Evolutionary conservation across 1,140 invertebrate species (phyloP), one percentile per base, ranked within the genome.

Genomic region (Phthorimaea operculella): DNA sequence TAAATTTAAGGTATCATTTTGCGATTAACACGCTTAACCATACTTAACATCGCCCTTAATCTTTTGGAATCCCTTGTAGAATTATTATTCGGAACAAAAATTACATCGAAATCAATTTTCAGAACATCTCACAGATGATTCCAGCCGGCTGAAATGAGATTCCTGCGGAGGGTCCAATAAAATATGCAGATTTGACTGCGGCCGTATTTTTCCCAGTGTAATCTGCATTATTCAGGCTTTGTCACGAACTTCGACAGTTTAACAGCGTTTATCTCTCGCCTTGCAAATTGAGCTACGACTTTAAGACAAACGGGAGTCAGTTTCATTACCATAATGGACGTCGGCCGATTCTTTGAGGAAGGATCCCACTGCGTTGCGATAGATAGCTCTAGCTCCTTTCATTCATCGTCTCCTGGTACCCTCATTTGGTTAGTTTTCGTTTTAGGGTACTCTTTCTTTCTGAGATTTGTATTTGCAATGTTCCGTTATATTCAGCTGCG

Each of bases 201-300:
- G 74, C 68, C 76, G 81, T 84, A 83, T 84, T 84, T 84, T 83
- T 84, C 79, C 81, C 74, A 59, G 74, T 84, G 81, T 84, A 83
- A 84, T 84, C 81, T 84, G 76, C 79, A 84, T 84, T 84, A 84
- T 84, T 84, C 81, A 84, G 79, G 74, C 81, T 81, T 79, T 81
- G 79, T 81, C 79, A 81, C 79, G 78, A 83, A 81, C 79, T 84
- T 84, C 81, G 81, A 84, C 81, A 83, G 81, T 84, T 84, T 85
- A 85, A 83, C 79, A 80, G 78, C 78, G 79, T 85, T 85, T 85
- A 85, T 85, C 81, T 85, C 75, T 76, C 79, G 75, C 73, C 79
- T 81, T 85, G 81, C 81, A 85, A 84, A 84, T 84, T 84, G 81
- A 84, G 81, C 78, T 79, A 81, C 81, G 81, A 84, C 79, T 84